Base-by-base conservation (phyloP, 2,113 vertebrate genomes). In the Rhombomys opimus region DNA sequence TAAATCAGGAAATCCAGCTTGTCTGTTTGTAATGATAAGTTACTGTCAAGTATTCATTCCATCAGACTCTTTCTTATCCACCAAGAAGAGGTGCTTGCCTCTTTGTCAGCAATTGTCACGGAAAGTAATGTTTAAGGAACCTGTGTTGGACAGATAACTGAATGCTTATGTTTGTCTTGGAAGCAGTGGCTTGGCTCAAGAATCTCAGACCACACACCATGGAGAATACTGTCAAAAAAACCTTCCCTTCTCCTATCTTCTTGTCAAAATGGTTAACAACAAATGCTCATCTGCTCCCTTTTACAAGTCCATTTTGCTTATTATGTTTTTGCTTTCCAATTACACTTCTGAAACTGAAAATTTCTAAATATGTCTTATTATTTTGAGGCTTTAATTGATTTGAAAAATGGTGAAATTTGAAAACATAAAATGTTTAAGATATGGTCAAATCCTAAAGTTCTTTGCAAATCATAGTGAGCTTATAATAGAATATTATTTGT, bases 351-450 rank as follows among this genome's bases (percentile, higher is more conserved):
- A 57, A 87, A 86, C 50, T 70, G 2, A 30, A 92, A 2, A 90
- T 91, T 93, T 97, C 22, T 91, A 57, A 75, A 91, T 52, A n/a
- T 67, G 35, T 87, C 2, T 78, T 90, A 76, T 89, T 93, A 25
- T 93, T 93, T 92, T 68, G 27, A 88, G 76, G 88, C 14, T 7
- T 27, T 75, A 77, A 87, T 96, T 96, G 4, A 68, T 75, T 95
- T 92, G 54, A 41, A 82, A 41, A 92, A 46, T 46, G 17, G 59
- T 92, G 25, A 92, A 46, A 78, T 82, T 89, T 96, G 96, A 85
- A 96, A 93, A 76, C 14, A 76, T 57, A 50, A n/a, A 80, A 67
- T 89, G 32, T 90, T 95, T 95, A 91, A 89, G 73, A 81, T 81
- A 93, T 32, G 65, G 4, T 13, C 61, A 92, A 94, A 85, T 6